These are phyloP conservation scores for Vicugna pacos DNA, from an alignment of 2,113 vertebrate species.

Conservation along the genomic window DNA sequence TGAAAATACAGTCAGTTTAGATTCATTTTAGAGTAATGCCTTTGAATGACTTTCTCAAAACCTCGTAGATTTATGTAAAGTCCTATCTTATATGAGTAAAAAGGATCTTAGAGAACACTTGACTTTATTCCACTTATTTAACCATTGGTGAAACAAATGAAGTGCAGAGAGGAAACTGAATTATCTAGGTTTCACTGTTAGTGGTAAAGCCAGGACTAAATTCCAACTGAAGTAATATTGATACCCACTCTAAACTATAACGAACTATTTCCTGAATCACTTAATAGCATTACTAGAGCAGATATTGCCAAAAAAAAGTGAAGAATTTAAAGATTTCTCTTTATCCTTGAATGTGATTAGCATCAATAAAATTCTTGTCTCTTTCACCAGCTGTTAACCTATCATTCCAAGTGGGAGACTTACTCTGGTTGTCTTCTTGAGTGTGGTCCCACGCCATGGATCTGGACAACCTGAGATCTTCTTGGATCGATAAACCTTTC, in stretches of 20 bases:
- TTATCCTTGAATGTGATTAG: background rate
- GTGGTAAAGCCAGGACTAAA: background rate
- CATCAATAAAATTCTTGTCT: slow-evolving; percentile 14
- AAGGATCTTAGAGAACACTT: background rate
- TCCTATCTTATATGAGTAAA: background rate
- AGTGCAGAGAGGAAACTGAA: background rate
- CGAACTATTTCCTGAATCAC: background rate
- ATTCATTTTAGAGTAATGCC: background rate
- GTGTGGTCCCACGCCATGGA: background rate
- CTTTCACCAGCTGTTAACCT: background rate
- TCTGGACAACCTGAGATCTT: background rate
- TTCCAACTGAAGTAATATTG: slow-evolving; percentile 4
- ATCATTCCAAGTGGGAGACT: background rate
- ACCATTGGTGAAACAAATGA: background rate
- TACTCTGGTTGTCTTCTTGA: slow-evolving; percentile 31
- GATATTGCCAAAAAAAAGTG: background rate
- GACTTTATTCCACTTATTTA: background rate
- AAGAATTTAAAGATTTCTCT: background rate
- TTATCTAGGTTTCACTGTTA: background rate
- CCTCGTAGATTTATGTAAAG: background rate
- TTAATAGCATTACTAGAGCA: background rate
- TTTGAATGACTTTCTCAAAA: slow-evolving; percentile 1
- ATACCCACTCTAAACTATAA: background rate
- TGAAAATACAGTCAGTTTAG: too few species aligned
- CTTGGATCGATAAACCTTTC: background rate